These are phyloP conservation scores for Remorina albescens DNA, from an alignment of 2,797 vertebrate genomes.

Conservation along the genomic window DNA sequence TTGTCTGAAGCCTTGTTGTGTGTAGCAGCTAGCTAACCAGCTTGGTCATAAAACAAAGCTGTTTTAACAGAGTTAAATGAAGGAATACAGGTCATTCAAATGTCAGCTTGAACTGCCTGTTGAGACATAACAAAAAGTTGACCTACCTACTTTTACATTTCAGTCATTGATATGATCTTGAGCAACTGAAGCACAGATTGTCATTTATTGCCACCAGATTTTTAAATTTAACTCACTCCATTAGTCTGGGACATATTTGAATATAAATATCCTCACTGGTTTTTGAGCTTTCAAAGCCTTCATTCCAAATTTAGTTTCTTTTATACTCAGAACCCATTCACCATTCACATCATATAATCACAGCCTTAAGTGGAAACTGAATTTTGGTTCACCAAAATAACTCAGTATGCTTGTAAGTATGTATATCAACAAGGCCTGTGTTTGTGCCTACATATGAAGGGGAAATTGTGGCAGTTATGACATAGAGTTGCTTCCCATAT, in stretches of 20 bases:
- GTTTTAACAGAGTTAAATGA: not conserved
- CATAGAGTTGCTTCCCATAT: slow-evolving; percentile 51
- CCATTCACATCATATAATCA: slow-evolving; percentile 38
- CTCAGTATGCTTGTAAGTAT: not conserved
- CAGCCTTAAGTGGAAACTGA: slow-evolving; percentile 21
- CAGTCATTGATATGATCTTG: not conserved
- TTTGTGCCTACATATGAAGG: slow-evolving; percentile 15
- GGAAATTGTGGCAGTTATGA: slow-evolving; percentile 40
- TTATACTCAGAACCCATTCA: slow-evolving; percentile 30
- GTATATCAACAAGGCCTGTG: slow-evolving; percentile 12
- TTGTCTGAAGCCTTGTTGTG: slow-evolving; percentile 40
- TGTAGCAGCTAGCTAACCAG: slow-evolving; percentile 9
- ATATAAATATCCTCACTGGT: not conserved
- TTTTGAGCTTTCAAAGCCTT: not conserved
- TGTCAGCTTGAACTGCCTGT: not conserved
- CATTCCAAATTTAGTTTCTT: slow-evolving; percentile 10
- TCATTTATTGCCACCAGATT: not conserved
- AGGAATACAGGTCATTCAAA: not conserved
- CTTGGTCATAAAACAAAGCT: slow-evolving; percentile 4
- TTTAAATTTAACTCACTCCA: slow-evolving; percentile 1
- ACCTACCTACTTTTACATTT: not conserved
- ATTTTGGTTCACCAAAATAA: slow-evolving; percentile 35
- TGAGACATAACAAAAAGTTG: not conserved
- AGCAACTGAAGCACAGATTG: not conserved
- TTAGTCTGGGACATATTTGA: slow-evolving; percentile 5